Evolutionary conservation across 2,888 invertebrate species (phyloP).

Genomic region (Blastobasis adustella): DNA sequence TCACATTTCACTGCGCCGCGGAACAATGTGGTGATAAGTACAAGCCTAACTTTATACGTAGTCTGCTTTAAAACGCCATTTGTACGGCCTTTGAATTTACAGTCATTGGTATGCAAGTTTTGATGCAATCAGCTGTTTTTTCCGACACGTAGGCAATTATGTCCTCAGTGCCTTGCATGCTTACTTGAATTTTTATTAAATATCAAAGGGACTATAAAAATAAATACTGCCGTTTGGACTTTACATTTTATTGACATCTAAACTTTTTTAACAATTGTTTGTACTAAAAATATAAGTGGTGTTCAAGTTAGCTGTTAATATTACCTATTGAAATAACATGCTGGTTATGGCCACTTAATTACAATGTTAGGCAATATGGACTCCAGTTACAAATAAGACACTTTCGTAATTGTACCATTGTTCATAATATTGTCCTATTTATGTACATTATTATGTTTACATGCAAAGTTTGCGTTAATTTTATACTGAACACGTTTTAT

Average conservation of each 20-base stretch:
- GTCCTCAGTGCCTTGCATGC: too few relatives aligned
- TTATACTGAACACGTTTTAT: constrained; percentile 38
- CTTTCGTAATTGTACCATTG: constrained; percentile 26
- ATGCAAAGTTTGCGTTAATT: constrained; percentile 18
- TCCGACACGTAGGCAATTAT: too few relatives aligned
- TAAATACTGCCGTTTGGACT: constrained; percentile 28
- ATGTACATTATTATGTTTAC: constrained; percentile 31
- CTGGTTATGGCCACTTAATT: constrained; percentile 52
- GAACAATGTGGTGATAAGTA: neutral
- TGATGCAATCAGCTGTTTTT: too few relatives aligned
- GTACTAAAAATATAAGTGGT: constrained; percentile 71
- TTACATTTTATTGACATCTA: constrained; percentile 70
- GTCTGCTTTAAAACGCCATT: too few relatives aligned
- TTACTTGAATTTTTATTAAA: too few relatives aligned
- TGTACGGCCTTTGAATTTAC: too few relatives aligned
- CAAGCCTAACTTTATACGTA: too few relatives aligned
- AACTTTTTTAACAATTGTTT: constrained; percentile 70
- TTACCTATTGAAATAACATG: constrained; percentile 43
- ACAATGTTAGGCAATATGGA: constrained; percentile 57
- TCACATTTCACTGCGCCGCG: constrained; percentile 8
- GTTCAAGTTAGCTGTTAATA: constrained; percentile 66
- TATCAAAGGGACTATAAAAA: constrained; percentile 14
- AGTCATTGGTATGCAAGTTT: too few relatives aligned
- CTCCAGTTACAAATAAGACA: constrained; percentile 42
- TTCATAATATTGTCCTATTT: constrained; percentile 19